Conservation (phyloP, 2,797 vertebrate genomes). For the Melanotaenia parkinsoni region DNA sequence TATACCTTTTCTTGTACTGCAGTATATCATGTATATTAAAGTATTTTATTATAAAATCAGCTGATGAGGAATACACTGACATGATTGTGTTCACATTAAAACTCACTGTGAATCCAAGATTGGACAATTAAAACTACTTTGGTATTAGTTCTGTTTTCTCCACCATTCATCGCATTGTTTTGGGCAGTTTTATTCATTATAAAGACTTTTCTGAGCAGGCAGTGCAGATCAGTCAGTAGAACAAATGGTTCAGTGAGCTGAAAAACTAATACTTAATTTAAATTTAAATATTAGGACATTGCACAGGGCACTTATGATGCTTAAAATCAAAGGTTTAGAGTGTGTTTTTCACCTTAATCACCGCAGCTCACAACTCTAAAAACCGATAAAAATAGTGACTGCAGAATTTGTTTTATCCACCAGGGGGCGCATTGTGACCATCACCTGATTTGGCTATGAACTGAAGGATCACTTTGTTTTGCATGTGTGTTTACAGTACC, state of each 20-base stretch:
- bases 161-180: background rate
- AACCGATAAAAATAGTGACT: no score
- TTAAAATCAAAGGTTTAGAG: background rate
- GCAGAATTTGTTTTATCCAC: slow-evolving; percentile 27
- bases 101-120: no score
- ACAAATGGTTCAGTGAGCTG: no score
- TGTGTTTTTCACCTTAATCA: background rate
- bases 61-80: background rate
- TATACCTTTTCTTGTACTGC: no score
- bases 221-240: no score
- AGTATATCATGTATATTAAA: background rate
- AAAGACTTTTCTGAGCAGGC: background rate
- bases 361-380: no score
- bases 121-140: no score
- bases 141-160: background rate
- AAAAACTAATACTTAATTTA: no score
- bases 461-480: background rate
- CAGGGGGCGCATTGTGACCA: slow-evolving; percentile 38
- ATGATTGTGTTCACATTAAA: no score
- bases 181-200: background rate
- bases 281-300: background rate
- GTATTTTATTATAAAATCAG: background rate
- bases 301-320: no score
- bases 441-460: rapidly evolving
- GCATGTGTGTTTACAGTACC: background rate